phyloP scores from a whole-genome alignment of 2,113 vertebrate genomes.

The Perccottus glenii region DNA sequence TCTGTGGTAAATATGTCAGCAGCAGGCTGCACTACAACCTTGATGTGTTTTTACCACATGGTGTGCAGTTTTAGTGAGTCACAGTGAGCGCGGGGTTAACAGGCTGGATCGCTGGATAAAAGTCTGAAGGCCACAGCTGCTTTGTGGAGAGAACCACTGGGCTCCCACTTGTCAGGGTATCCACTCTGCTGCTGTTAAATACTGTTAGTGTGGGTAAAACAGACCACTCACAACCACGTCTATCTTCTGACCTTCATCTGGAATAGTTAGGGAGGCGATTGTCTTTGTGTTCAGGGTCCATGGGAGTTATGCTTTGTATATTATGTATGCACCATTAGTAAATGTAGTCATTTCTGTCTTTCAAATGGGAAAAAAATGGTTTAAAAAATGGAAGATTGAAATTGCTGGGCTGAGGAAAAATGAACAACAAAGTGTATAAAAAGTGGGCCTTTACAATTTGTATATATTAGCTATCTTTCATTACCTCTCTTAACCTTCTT shows the following conservation, averaged over 20 bases:
- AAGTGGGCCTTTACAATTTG: too few species aligned
- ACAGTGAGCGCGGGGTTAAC: constrained; percentile 33
- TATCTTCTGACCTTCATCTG: background rate
- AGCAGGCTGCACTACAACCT: too few species aligned
- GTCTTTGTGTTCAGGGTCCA: background rate
- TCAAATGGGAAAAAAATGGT: too few species aligned
- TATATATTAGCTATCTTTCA: too few species aligned
- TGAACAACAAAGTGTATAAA: too few species aligned
- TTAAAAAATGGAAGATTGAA: too few species aligned
- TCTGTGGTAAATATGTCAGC: background rate
- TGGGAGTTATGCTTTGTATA: too few species aligned
- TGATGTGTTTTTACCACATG: background rate
- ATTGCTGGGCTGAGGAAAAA: too few species aligned
- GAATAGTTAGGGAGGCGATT: background rate
- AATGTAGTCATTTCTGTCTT: too few species aligned
- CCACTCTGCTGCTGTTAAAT: constrained; percentile 41
- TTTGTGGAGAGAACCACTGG: constrained; percentile 38
- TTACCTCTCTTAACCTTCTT: too few species aligned
- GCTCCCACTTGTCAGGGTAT: constrained; percentile 47
- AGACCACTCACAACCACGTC: constrained; percentile 17
- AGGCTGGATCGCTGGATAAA: constrained; percentile 28
- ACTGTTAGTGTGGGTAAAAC: constrained; percentile 31
- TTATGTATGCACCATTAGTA: too few species aligned
- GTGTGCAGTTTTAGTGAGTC: background rate
- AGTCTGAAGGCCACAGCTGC: constrained; percentile 47